Conservation (phyloP, 2,113 vertebrate species). For the Reinhardtius hippoglossoides region DNA sequence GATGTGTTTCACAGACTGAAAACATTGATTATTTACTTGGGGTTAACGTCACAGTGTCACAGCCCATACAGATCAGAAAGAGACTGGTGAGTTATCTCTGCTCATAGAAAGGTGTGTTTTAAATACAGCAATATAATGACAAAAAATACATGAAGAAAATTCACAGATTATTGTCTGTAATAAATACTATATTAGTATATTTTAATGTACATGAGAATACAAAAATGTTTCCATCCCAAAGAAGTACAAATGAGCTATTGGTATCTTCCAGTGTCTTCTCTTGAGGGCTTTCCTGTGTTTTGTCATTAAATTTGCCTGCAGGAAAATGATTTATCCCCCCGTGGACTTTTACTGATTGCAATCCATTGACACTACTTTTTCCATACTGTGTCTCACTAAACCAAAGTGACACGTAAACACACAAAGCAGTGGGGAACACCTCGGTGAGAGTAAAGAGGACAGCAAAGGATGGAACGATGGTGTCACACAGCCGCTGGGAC, state of each 20-base stretch:
- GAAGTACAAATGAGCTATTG: not conserved
- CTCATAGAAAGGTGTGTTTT: not conserved
- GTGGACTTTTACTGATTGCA: conserved; percentile 30
- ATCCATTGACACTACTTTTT: conserved; percentile 25
- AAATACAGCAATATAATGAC: not conserved
- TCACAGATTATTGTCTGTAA: not conserved
- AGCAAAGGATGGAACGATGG: conserved; percentile 27
- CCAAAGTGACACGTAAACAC: conserved; percentile 19
- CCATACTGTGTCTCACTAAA: conserved; percentile 6
- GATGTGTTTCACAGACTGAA: conserved; percentile 30
- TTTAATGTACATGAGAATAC: too few species aligned
- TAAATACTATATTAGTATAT: too few species aligned
- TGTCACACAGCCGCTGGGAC: conserved; percentile 38
- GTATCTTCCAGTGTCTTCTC: not conserved
- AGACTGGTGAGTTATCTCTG: not conserved
- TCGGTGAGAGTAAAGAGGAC: not conserved
- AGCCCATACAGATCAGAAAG: not conserved
- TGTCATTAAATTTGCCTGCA: conserved; percentile 6
- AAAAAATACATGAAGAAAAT: not conserved
- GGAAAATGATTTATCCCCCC: conserved; percentile 15
- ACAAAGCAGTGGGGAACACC: not conserved
- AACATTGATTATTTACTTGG: conserved; percentile 4
- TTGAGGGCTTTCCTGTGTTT: not conserved
- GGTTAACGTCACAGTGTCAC: not conserved
- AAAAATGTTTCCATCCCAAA: too few species aligned